Evolutionary conservation across 2,113 vertebrate genomes (phyloP), one percentile per base, ranked within the genome.

Genomic region (Seriola aureovittata): DNA sequence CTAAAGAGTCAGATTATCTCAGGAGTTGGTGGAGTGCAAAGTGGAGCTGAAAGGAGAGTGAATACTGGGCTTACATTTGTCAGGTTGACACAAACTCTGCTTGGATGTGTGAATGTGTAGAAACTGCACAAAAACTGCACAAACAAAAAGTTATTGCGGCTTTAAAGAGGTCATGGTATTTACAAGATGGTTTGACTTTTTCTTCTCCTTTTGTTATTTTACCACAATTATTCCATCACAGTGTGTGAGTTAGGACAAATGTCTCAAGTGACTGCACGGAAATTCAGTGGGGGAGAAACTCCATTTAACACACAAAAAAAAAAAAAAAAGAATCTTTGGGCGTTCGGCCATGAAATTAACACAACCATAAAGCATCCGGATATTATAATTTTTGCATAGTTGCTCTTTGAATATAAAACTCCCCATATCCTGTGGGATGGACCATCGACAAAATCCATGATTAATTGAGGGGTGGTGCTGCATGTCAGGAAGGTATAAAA

Each of bases 321-420:
- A 34, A 48, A n/a, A n/a, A 77, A 82, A 86, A 81, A 4, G 13
- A 64, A 72, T 72, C 78, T 89, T 89, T 80, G 55, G 58, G 84
- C 66, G 25, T 81, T 87, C 81, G 85, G 65, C 90, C 91, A 81
- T 92, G 88, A 94, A 94, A 93, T 87, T 73, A 92, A 92, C 86
- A 89, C 52, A 81, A 74, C 62, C 79, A 81, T 78, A 77, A 85
- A 66, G 63, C 70, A 73, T 71, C 60, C 77, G 85, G 68, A 71
- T 82, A 67, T 82, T 69, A 40, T 68, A 55, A 77, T 85, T 84
- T 80, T 62, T 87, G 67, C 64, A 57, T 46, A 60, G 76, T 54
- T 60, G 36, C 73, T 78, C 71, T 63, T 32, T 83, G 83, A 73
- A 75, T 86, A 71, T 21, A 50, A 54, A 81, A 60, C 54, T 23